Base-by-base conservation (phyloP, 2,113 vertebrate species). In the Platycercus adscitus region DNA sequence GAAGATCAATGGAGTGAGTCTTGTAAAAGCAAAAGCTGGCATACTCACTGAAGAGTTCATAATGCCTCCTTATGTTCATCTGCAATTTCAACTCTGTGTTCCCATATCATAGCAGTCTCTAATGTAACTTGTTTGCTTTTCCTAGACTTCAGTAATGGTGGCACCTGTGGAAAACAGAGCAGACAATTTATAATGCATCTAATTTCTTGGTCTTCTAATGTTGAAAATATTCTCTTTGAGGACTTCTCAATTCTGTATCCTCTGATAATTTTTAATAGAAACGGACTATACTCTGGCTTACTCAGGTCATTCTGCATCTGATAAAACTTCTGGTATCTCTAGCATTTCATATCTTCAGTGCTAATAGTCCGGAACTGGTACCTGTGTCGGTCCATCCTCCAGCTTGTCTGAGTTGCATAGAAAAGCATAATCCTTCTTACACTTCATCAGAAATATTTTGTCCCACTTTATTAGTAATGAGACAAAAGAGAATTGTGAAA, bases 401-500 rank as follows among this genome's bases (percentile, higher is more conserved):
- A 97, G 82, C 92, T 97, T 97, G 81, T 97, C 83, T 87, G 66
- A 84, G 78, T 96, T 96, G 79, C 92, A 41, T 96, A 90, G 94
- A 70, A 97, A 96, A 95, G 75, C 84, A 2, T 94, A 88, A 73
- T 84, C 43, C 87, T 97, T 96, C 91, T 95, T 94, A 97, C 66
- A 94, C 95, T 96, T 98, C 91, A 94, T 96, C 96, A 92, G 96
- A 97, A 97, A 96, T 96, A 64, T 98, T 98, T 97, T 96, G 93
- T 96, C 89, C 79, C 89, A 92, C 88, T 95, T 96, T 98, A 97
- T 96, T 96, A 98, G 98, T 97, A 98, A 98, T 98, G 98, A 98
- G 97, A 97, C 98, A 97, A 99, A 99, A 98, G 98, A 98, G 88
- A 97, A 97, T 80, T 97, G 98, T 93, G 99, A 99, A 98, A 99